Base-by-base conservation (phyloP, 2,113 vertebrate species). In the Silurus meridionalis region DNA sequence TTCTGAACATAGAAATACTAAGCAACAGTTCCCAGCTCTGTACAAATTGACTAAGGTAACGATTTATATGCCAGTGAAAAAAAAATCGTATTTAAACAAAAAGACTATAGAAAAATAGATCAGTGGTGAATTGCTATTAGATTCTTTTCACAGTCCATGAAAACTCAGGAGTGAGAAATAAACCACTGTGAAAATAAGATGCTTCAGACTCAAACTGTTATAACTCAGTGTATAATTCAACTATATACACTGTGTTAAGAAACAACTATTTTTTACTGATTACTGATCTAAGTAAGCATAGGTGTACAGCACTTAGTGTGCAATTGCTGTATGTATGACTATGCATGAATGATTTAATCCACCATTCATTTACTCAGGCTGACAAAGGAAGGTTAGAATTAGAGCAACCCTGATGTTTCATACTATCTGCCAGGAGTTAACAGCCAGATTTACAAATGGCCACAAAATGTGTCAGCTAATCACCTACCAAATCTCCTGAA, bases 1-100 rank as follows among this genome's bases (percentile, higher is more conserved):
- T 63, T 74, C 13, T 55, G n/a, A 55, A 28, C 81, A 60, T 63
- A 13, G 23, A 86, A 85, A 48, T 79, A 69, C n/a, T 67, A 63
- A 83, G 75, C 66, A 60, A 9, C 61, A 82, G 61, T 79, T 61
- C 52, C 82, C 72, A 85, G 66, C 46, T 61, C 72, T 28, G 46
- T 61, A 72, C 81, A 77, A 15, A 17, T 52, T 19, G 60, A 64
- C 28, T 37, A 8, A 50, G 52, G 57, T 53, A 67, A 58, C 69
- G 53, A 57, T 86, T 61, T 17, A 72, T 78, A 23, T 55, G 74
- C 23, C 74, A 77, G 1, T 13, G 52, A n/a, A 75, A 19, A 78
- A 6, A 25, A 53, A 77, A 55, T 14, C 6, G 6, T 77, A 77
- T 25, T 23, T 25, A 78, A 78, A 78, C 52, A 78, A 55, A 55